Evolutionary conservation across 2,113 vertebrate species (phyloP).

Genomic region (Lamprologus sp.): DNA sequence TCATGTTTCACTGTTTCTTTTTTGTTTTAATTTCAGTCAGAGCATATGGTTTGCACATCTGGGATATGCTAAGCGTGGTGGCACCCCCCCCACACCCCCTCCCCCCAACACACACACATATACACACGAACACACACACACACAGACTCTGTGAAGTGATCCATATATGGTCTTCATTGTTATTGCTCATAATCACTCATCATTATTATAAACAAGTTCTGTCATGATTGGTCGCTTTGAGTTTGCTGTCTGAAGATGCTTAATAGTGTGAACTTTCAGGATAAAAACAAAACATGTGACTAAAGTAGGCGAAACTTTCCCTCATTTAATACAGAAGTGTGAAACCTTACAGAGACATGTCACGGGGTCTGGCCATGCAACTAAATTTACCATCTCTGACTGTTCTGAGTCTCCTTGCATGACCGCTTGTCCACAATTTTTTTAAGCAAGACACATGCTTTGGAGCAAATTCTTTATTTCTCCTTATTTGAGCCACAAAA

Average conservation of each 20-base stretch:
- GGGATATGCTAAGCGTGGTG: conserved; percentile 77
- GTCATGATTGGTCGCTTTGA: conserved; percentile 24
- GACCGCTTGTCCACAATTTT: not conserved
- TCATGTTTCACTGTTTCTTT: conserved; percentile 81
- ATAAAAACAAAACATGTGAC: not conserved
- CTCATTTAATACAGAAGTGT: not conserved
- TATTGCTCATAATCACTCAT: conserved; percentile 67
- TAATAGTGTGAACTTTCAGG: conserved; percentile 7
- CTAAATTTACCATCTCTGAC: not conserved
- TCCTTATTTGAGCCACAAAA: not conserved
- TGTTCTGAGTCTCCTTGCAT: not conserved
- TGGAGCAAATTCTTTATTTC: not conserved
- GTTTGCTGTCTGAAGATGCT: conserved; percentile 7
- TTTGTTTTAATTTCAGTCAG: conserved; percentile 82
- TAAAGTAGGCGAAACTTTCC: not conserved
- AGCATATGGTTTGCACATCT: conserved; percentile 93
- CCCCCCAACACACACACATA: not conserved
- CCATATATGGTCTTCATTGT: conserved; percentile 66
- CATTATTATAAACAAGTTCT: conserved; percentile 51
- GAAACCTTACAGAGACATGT: not conserved
- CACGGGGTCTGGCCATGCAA: not conserved
- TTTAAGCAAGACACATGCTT: not conserved
- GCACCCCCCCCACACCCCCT: not conserved
- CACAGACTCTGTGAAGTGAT: conserved; percentile 58
- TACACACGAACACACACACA: conserved; percentile 11